Base-by-base conservation (phyloP, 2,113 vertebrate species). In the Dipodomys spectabilis region DNA sequence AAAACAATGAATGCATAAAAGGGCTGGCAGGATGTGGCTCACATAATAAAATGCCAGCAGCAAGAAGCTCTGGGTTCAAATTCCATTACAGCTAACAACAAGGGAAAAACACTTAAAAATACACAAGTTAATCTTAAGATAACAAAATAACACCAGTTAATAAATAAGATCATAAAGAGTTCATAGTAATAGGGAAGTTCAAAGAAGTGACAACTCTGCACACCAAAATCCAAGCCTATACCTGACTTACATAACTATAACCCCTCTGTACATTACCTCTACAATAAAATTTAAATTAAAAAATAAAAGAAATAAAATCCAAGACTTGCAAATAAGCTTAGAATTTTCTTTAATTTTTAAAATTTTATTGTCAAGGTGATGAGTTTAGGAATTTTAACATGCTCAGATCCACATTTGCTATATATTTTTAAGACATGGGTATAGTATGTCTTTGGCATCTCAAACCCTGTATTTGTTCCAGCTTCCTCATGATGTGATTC, bases 261-360 rank as follows among this genome's bases (percentile, higher is more conserved):
- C 53, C 53, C 8, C 53, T 57, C 53, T 57, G 53, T 57, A 57
- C 53, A 57, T 57, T 16, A 57, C 53, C 53, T 57, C 53, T 57
- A 57, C 13, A 57, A 57, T 57, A 57, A 19, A 57, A 57, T 57
- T 49, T 49, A 49, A 49, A 49, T 39, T 39, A 39, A 39, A 39
- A 39, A 39, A 39, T 39, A 39, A 39, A 39, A 39, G 39, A 39
- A 39, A 39, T 39, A 39, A 39, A 39, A 39, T 39, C 39, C 39
- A 39, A 39, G 39, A 39, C 30, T 88, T 90, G 44, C 88, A 88
- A 95, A 57, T 68, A 62, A 72, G 30, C 57, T 79, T 73, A 69
- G 39, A 39, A 39, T 39, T 39, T 39, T 39, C 39, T 39, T 39
- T 39, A 39, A 39, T 39, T 39, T 39, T 39, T 39, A 39, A 39